Base-by-base conservation (phyloP, 2,888 invertebrate genomes). In the Carpatolechia fugitivella region DNA sequence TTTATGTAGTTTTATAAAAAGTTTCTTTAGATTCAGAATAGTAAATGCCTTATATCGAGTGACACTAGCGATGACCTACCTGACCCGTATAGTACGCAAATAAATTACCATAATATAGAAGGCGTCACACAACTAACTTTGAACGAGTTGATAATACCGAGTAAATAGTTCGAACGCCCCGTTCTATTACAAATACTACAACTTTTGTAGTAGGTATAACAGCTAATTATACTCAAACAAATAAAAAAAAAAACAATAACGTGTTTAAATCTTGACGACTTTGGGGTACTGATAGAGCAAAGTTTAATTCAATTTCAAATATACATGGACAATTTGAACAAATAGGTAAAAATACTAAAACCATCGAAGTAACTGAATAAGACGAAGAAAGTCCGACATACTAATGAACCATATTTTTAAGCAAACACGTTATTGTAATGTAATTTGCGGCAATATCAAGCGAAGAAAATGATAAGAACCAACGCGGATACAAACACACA, bases 401-500 rank as follows among this genome's bases (percentile, higher is more conserved):
- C 6, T 4, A 24, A 6, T 24, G 24, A n/a, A 44, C 29, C 20
- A 29, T 20, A 44, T 20, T 13, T 44, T 2, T 6, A 44, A 29
- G 44, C 20, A 13, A 44, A 29, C 29, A 29, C 13, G 10, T 20
- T 44, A 44, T 47, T 30, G 66, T 65, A 60, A 70, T 69, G 70
- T 70, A 72, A 78, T 79, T 81, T 69, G 78, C 80, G 75, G 74
- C 74, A 73, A 70, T 72, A 77, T 72, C 72, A 69, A 78, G 66
- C 67, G 65, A 80, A 78, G 77, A 82, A 78, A 80, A 82, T 81
- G 85, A 88, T 88, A 87, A 87, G 76, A 68, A 65, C 70, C 74
- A 80, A 87, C 80, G 79, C 85, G 86, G 86, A 86, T 82, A 84
- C 82, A 67, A 61, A 70, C 70, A 60, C 82, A 78, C 76, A 55